Evolutionary conservation across 2,888 invertebrate species (phyloP), one percentile per base, ranked within the genome.

Genomic region (Phlogophora meticulosa): DNA sequence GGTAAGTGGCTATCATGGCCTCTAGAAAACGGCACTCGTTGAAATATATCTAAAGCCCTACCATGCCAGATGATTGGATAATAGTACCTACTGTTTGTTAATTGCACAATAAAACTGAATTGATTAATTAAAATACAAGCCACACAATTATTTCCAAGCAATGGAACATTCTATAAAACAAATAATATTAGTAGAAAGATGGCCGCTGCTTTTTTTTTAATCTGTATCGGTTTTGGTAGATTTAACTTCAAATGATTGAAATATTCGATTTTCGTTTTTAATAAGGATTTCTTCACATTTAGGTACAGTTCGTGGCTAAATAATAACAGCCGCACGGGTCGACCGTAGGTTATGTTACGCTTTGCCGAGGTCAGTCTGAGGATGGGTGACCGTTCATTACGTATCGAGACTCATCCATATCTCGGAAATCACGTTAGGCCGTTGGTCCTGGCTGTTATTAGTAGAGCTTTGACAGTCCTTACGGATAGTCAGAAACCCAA

Each of bases 1-100:
- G 74, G 73, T 81, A 86, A 87, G 87, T 87, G 84, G 76, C 78
- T 67, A 45, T 43, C 71, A 68, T 78, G 70, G 75, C 73, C 68
- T 71, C 40, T 64, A 60, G 43, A 56, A 67, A 55, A 46, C 52
- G 46, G 55, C 36, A 58, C 60, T 57, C 36, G 46, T 56, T 63
- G 34, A 60, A 59, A 69, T 24, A 57, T 38, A 56, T 36, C 22
- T 61, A 11, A 22, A 51, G 46, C 52, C 46, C 56, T 63, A 53
- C 48, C 28, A 49, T 20, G 28, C n/a, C 22, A 58, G 40, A 49
- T 38, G 40, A 72, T 65, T 65, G 46, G 20, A 43, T 36, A 46
- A 55, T 40, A n/a, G 9, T 20, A 34, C n/a, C n/a, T n/a, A n/a
- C 56, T 61, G 28, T 49, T 59, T 40, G 48, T 7, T 36, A 10